These are phyloP conservation scores for Euclidia mi DNA, from an alignment of 2,888 invertebrate genomes.

Conservation along the genomic window DNA sequence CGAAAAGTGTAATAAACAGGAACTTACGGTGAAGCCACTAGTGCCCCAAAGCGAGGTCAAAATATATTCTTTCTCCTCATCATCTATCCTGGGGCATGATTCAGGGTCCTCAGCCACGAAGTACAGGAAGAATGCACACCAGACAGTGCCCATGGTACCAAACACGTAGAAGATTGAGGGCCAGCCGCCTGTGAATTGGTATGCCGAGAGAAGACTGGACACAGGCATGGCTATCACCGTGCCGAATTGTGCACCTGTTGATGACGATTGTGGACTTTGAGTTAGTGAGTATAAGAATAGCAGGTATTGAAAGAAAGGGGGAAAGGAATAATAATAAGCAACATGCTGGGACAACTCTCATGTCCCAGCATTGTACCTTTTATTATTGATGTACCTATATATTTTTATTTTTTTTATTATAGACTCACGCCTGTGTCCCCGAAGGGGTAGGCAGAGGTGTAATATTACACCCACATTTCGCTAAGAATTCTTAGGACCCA, in stretches of 20 bases:
- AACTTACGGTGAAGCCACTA: conserved; percentile 93
- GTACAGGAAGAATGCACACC: conserved; percentile 94
- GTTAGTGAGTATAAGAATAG: neutral
- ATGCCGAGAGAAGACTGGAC: conserved; percentile 94
- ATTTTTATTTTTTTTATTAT: too few relatives aligned
- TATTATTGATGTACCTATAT: too few relatives aligned
- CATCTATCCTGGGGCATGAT: conserved; percentile 92
- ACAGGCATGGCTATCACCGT: conserved; percentile 97
- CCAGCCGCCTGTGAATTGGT: conserved; percentile 95
- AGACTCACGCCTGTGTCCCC: too few relatives aligned
- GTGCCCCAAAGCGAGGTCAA: conserved; percentile 94
- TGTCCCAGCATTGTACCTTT: too few relatives aligned
- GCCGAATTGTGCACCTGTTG: conserved; percentile 96
- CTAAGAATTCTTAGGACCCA: too few relatives aligned
- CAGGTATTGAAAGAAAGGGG: too few relatives aligned
- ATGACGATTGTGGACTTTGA: too few relatives aligned
- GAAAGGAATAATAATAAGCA: too few relatives aligned
- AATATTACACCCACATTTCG: too few relatives aligned
- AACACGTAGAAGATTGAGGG: conserved; percentile 97
- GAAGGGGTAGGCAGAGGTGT: too few relatives aligned
- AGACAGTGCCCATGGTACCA: conserved; percentile 94
- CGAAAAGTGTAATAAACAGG: too few relatives aligned
- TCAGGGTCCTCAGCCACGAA: conserved; percentile 94
- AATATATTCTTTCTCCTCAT: conserved; percentile 95
- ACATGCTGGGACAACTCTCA: too few relatives aligned